Conservation (phyloP, 2,888 invertebrate genomes). For the Platycheirus rosarum region DNA sequence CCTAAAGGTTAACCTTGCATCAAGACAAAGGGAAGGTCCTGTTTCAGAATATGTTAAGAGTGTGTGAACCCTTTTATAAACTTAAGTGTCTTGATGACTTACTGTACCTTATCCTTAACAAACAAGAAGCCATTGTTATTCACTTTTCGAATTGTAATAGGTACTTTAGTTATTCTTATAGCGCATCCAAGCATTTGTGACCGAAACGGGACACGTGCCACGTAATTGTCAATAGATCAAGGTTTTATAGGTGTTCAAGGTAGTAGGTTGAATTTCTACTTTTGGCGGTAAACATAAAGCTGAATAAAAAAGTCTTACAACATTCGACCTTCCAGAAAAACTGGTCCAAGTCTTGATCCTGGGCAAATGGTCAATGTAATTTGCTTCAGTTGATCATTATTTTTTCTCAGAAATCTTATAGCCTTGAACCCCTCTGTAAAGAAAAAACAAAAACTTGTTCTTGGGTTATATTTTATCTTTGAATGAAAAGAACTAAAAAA, state of each 20-base stretch:
- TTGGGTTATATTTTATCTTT: neutral
- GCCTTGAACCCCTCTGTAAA: neutral
- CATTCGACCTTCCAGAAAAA: constrained; percentile 73
- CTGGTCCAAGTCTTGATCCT: constrained; percentile 64
- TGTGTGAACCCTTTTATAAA: constrained; percentile 13
- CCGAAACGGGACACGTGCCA: constrained; percentile 20
- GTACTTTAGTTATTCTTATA: constrained; percentile 25
- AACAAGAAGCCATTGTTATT: too few relatives aligned
- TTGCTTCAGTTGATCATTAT: too few relatives aligned
- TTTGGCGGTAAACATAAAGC: constrained; percentile 47
- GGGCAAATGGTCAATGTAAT: too few relatives aligned
- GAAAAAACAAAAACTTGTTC: constrained; percentile 2
- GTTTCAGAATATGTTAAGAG: constrained; percentile 1
- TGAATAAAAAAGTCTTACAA: constrained; percentile 12
- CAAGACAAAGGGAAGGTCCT: constrained; percentile 6
- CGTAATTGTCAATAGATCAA: too few relatives aligned
- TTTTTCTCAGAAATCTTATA: constrained; percentile 31
- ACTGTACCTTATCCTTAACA: too few relatives aligned
- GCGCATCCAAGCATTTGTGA: constrained; percentile 18
- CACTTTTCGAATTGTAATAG: too few relatives aligned
- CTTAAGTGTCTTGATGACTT: constrained; percentile 6
- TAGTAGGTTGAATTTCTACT: too few relatives aligned
- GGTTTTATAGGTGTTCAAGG: too few relatives aligned
- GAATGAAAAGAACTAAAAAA: neutral
- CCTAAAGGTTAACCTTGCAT: neutral